A percentile compares a stretch with the other conserved stretches of the same genome.
phyloP scores from a whole-genome alignment of 1,140 invertebrate species.

The Cydia fagiglandana region DNA sequence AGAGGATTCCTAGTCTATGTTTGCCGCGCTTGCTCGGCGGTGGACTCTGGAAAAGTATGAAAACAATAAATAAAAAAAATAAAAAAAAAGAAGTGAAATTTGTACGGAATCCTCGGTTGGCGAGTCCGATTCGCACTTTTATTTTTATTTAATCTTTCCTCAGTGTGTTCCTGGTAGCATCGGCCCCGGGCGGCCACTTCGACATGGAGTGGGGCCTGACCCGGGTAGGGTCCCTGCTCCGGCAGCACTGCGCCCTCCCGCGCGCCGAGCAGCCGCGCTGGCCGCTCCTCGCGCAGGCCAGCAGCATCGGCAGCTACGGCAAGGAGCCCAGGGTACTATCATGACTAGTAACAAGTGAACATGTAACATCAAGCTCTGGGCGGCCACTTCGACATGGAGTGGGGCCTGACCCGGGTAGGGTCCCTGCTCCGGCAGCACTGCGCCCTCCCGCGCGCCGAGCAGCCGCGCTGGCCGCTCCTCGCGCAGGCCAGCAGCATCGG shows the following conservation, averaged over 20 bases:
- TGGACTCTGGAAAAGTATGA: too few relatives aligned
- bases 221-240: constrained; percentile 83
- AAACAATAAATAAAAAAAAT: too few relatives aligned
- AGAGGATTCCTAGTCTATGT: too few relatives aligned
- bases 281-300: constrained; percentile 89
- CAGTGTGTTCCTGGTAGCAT: constrained; percentile 92
- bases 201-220: constrained; percentile 86
- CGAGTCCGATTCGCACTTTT: too few relatives aligned
- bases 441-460: constrained; percentile 76
- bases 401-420: constrained; percentile 87
- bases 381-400: constrained; percentile 83
- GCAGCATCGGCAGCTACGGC: constrained; percentile 94
- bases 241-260: constrained; percentile 82
- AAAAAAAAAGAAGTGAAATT: too few relatives aligned
- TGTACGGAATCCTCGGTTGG: too few relatives aligned
- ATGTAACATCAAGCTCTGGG: constrained; percentile 86
- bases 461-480: constrained; percentile 80
- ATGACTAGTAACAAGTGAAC: constrained; percentile 64
- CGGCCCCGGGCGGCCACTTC: constrained; percentile 89
- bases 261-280: constrained; percentile 74
- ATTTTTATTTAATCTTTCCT: too few relatives aligned
- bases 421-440: constrained; percentile 83
- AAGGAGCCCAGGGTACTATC: constrained; percentile 61
- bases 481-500: constrained; percentile 96
- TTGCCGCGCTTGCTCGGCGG: too few relatives aligned